These are phyloP conservation scores for Trichomalopsis sarcophagae DNA, from an alignment of 1,140 invertebrate species.

Conservation along the genomic window DNA sequence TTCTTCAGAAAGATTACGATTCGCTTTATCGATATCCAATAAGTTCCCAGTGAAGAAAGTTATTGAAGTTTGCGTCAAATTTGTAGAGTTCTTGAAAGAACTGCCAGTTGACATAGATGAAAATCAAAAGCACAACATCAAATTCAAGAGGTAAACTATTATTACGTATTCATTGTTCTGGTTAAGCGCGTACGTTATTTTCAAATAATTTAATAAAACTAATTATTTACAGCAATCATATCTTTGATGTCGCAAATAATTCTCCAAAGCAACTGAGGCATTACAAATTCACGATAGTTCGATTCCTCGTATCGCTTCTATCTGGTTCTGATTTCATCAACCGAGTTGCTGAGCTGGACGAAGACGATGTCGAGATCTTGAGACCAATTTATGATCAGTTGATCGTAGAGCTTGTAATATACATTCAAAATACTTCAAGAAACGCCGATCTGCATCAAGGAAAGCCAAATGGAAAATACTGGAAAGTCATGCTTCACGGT, in stretches of 20 bases:
- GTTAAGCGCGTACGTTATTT: background rate
- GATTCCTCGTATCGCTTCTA: slow-evolving; percentile 82
- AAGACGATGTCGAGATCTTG: slow-evolving; percentile 72
- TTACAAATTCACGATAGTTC: slow-evolving; percentile 86
- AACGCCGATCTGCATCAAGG: slow-evolving; percentile 74
- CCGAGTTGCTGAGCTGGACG: slow-evolving; percentile 75
- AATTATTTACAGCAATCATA: slow-evolving; percentile 68
- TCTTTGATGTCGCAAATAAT: slow-evolving; percentile 82
- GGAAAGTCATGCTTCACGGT: slow-evolving; percentile 85
- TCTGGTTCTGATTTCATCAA: slow-evolving; percentile 82
- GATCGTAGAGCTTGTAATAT: slow-evolving; percentile 81
- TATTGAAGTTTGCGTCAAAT: slow-evolving; percentile 79
- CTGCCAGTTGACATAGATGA: slow-evolving; percentile 81
- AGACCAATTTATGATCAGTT: slow-evolving; percentile 80
- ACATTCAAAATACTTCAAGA: slow-evolving; percentile 80
- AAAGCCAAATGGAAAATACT: slow-evolving; percentile 83
- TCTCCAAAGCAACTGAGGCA: slow-evolving; percentile 85
- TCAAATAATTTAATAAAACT: slow-evolving; percentile 9
- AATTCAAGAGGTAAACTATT: slow-evolving; percentile 36
- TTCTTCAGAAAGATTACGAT: slow-evolving; percentile 79
- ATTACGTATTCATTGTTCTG: slow-evolving; percentile 51
- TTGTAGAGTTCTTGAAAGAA: slow-evolving; percentile 80
- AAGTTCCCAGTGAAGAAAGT: slow-evolving; percentile 80
- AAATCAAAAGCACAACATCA: slow-evolving; percentile 51
- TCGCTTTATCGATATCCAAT: slow-evolving; percentile 80